These are phyloP conservation scores for Acleris cristana DNA, from an alignment of 2,888 invertebrate species.

Conservation along the genomic window DNA sequence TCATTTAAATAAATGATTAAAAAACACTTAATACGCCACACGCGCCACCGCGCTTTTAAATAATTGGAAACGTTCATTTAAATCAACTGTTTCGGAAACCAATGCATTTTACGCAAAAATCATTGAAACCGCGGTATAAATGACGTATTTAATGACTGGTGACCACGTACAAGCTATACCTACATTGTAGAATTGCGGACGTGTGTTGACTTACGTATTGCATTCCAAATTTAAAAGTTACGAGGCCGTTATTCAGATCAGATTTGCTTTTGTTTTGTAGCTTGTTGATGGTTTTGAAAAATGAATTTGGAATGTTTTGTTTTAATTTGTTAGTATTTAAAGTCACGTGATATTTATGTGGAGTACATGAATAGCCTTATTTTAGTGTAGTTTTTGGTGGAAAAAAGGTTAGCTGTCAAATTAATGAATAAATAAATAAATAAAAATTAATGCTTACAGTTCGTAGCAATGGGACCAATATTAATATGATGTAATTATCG, in stretches of 20 bases:
- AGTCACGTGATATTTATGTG: not conserved
- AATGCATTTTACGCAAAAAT: slow-evolving; percentile 22
- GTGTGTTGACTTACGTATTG: not conserved
- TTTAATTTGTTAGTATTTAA: not conserved
- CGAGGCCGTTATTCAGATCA: too few relatives aligned
- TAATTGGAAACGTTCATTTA: slow-evolving; percentile 15
- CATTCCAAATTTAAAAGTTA: not conserved
- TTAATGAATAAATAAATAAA: too few relatives aligned
- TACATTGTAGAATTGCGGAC: not conserved
- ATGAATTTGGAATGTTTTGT: not conserved
- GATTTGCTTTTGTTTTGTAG: not conserved
- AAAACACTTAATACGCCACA: not conserved
- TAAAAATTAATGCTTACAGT: too few relatives aligned
- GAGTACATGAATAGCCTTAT: not conserved
- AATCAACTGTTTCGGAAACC: slow-evolving; percentile 7
- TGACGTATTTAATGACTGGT: slow-evolving; percentile 29
- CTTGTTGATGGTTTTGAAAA: not conserved
- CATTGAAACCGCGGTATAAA: slow-evolving; percentile 14
- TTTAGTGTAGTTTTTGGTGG: too few relatives aligned
- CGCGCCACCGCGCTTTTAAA: slow-evolving; percentile 6
- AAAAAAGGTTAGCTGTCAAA: too few relatives aligned
- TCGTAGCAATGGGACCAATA: too few relatives aligned
- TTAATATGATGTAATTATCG: too few relatives aligned
- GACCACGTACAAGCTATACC: not conserved
- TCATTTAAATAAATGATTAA: not conserved